Conservation (phyloP, 2,797 vertebrate species). For the Phalloptychus januarius region DNA sequence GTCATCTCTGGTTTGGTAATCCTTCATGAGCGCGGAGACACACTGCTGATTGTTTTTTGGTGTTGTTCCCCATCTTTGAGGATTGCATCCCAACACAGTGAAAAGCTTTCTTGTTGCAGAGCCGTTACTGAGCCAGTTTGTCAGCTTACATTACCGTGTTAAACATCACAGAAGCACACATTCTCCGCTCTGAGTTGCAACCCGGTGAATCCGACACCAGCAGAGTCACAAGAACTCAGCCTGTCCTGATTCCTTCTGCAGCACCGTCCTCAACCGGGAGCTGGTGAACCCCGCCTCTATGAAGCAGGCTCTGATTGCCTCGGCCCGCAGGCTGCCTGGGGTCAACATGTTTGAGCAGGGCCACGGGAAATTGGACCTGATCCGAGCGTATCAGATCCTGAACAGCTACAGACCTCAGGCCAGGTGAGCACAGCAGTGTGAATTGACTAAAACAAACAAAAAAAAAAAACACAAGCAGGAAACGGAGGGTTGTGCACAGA, state of each 20-base stretch:
- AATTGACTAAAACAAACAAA: not conserved
- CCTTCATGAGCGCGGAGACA: slow-evolving; percentile 30
- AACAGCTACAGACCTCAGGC: slow-evolving; percentile 98
- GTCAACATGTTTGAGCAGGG: slow-evolving; percentile 99
- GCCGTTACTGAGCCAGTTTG: slow-evolving; percentile 33
- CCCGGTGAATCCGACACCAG: slow-evolving; percentile 23
- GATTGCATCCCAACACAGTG: slow-evolving; percentile 3
- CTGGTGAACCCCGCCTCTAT: slow-evolving; percentile 97
- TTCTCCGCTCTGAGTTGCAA: slow-evolving; percentile 15
- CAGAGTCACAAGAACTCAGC: slow-evolving; percentile 16
- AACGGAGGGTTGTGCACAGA: not conserved
- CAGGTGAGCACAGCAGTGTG: slow-evolving; percentile 79
- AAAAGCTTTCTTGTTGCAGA: slow-evolving; percentile 29
- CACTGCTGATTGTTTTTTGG: slow-evolving; percentile 19
- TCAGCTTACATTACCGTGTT: slow-evolving; percentile 28
- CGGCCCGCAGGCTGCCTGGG: slow-evolving; percentile 94
- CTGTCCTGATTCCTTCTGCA: slow-evolving; percentile 59
- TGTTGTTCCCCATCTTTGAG: slow-evolving; percentile 28
- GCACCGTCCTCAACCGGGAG: slow-evolving; percentile 94
- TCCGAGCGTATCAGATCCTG: slow-evolving; percentile 96
- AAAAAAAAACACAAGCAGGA: not conserved
- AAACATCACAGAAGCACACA: slow-evolving; percentile 8
- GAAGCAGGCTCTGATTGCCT: slow-evolving; percentile 98
- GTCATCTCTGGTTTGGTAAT: slow-evolving; percentile 38
- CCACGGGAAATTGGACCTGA: slow-evolving; percentile 95